Conservation (phyloP, 2,797 vertebrate genomes). For the Sebastiscus tertius region DNA sequence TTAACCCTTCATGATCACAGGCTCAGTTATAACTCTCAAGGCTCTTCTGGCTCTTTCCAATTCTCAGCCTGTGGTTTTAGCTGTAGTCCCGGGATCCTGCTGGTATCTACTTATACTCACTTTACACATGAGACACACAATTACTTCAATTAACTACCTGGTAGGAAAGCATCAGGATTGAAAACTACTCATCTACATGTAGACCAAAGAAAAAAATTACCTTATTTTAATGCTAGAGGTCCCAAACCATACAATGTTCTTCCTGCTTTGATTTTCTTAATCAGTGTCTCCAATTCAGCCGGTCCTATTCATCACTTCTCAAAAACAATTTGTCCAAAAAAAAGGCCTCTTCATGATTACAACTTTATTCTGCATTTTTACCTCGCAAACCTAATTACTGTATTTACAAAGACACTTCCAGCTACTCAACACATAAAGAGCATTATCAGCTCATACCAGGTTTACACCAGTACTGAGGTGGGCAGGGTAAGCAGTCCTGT, state of each 20-base stretch:
- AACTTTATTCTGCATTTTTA: background rate
- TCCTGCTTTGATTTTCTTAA: background rate
- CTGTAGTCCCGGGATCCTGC: background rate
- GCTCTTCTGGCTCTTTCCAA: background rate
- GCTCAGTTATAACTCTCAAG: background rate
- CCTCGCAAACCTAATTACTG: background rate
- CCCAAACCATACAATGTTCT: background rate
- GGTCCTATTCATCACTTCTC: background rate
- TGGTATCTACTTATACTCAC: background rate
- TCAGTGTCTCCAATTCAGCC: background rate
- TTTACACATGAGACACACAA: background rate
- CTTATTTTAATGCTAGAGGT: background rate
- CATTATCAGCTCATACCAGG: slow-evolving; percentile 77
- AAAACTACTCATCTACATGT: background rate
- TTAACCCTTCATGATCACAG: background rate
- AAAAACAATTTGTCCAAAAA: background rate
- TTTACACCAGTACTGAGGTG: slow-evolving; percentile 88
- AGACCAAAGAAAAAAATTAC: background rate
- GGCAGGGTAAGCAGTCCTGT: slow-evolving; percentile 88
- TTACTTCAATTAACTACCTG: background rate
- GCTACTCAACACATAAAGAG: background rate
- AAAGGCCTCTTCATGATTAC: background rate
- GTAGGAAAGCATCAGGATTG: background rate
- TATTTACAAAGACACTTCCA: background rate
- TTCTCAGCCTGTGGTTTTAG: background rate